Evolutionary conservation across 2,797 vertebrate species (phyloP).

Genomic region (Buceros bicornis): DNA sequence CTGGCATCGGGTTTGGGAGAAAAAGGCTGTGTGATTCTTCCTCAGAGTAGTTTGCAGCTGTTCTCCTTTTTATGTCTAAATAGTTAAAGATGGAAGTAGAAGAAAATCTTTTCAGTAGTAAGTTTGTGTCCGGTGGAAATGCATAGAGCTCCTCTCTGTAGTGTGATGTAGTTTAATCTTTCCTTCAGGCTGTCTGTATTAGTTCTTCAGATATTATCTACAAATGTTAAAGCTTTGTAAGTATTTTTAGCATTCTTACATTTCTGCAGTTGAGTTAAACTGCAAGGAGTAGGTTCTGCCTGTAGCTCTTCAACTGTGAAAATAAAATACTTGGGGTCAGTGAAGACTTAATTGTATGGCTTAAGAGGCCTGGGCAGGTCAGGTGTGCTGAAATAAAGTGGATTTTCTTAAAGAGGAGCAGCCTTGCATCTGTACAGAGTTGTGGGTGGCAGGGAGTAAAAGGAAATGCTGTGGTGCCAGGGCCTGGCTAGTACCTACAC

Average conservation of each 20-base stretch:
- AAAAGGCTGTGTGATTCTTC: not conserved
- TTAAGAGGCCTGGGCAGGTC: not conserved
- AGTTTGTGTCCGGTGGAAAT: not conserved
- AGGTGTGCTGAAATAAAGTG: not conserved
- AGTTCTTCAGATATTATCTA: not conserved
- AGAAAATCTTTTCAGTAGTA: not conserved
- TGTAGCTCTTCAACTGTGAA: not conserved
- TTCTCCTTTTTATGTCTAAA: not conserved
- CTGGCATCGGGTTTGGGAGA: not conserved
- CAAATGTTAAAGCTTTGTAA: not conserved
- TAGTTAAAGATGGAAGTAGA: not conserved
- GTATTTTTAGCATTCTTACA: not conserved
- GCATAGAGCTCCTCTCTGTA: not conserved
- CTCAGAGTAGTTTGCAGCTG: not conserved
- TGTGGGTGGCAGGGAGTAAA: not conserved
- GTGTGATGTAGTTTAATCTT: not conserved
- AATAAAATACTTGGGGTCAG: not conserved
- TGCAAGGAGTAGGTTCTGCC: not conserved
- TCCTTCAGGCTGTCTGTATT: not conserved
- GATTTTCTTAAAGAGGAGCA: not conserved
- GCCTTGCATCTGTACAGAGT: not conserved
- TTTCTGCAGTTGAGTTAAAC: not conserved
- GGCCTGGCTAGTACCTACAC: not conserved
- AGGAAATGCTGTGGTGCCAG: not conserved
- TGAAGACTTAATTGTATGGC: not conserved